Percentiles rank a stretch among this genome's conserved stretches.
Evolutionary conservation across 2,888 invertebrate species (phyloP).

Genomic region (Caenorhabditis panamensis): DNA sequence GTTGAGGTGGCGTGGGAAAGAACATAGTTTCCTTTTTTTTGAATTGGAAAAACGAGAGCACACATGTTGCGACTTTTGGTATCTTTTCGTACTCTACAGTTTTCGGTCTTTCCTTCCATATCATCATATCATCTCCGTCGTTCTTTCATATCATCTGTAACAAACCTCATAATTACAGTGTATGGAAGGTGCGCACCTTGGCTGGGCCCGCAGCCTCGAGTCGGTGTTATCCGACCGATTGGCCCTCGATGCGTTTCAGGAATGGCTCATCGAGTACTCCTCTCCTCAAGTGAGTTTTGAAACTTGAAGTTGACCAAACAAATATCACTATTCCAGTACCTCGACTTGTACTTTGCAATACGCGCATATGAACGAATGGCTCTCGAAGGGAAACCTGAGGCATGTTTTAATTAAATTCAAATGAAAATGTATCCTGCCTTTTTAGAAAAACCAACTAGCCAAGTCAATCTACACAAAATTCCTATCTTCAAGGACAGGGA

Average conservation of each 20-base stretch:
- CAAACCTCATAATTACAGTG: too few species aligned
- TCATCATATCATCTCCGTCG: too few species aligned
- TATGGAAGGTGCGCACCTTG: conserved; percentile 40
- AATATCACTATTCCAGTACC: conserved; percentile 63
- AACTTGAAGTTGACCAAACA: not conserved
- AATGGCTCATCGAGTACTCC: conserved; percentile 64
- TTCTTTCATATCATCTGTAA: too few species aligned
- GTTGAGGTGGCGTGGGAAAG: conserved; percentile 1
- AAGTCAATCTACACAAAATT: conserved; percentile 71
- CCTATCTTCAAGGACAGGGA: conserved; percentile 65
- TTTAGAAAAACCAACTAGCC: conserved; percentile 70
- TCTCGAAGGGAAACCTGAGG: conserved; percentile 64
- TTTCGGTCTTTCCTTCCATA: too few species aligned
- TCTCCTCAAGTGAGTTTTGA: conserved; percentile 36
- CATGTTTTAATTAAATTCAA: conserved; percentile 7
- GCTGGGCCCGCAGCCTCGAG: conserved; percentile 72
- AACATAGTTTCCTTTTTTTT: not conserved
- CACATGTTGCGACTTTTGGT: too few species aligned
- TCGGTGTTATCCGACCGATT: conserved; percentile 70
- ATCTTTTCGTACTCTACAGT: too few species aligned
- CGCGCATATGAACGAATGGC: conserved; percentile 74
- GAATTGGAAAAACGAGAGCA: too few species aligned
- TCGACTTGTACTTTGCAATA: conserved; percentile 76
- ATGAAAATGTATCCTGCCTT: not conserved
- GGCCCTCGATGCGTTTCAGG: conserved; percentile 68